Evolutionary conservation across 2,888 invertebrate genomes (phyloP).

Genomic region (Caenorhabditis sp.): DNA sequence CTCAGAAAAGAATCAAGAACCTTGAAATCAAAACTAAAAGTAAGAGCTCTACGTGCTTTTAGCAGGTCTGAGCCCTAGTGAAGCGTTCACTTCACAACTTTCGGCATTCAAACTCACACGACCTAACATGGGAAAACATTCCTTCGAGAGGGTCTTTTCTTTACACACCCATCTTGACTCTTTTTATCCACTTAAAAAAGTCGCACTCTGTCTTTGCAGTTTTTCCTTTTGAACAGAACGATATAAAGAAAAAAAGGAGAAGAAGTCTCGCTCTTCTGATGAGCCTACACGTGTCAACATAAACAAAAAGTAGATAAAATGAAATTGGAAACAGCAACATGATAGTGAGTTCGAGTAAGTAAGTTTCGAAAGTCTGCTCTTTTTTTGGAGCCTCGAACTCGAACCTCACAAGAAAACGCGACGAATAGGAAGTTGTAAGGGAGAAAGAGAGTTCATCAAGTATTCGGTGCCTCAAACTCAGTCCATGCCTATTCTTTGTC

Average conservation of each 20-base stretch:
- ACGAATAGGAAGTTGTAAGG: constrained; percentile 37
- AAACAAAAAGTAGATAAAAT: constrained; percentile 3
- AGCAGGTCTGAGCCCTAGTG: neutral
- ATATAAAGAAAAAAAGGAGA: neutral
- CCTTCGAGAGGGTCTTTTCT: constrained; percentile 3
- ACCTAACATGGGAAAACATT: constrained; percentile 23
- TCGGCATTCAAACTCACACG: constrained; percentile 23
- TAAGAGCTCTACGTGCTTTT: neutral
- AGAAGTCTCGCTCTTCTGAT: neutral
- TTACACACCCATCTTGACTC: constrained; percentile 15
- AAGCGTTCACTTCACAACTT: neutral
- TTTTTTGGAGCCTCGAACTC: constrained; percentile 1
- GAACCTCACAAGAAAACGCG: constrained; percentile 37
- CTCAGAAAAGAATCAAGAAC: too few species aligned
- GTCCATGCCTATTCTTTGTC: constrained; percentile 46
- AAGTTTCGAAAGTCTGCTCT: neutral
- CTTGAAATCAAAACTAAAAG: too few species aligned
- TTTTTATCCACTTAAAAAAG: constrained; percentile 48
- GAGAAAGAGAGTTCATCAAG: constrained; percentile 43
- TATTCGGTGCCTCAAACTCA: constrained; percentile 53
- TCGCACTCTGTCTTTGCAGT: constrained; percentile 36
- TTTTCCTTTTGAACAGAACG: constrained; percentile 3
- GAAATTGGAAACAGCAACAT: constrained; percentile 15
- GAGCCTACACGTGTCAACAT: constrained; percentile 21
- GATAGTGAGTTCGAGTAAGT: neutral